These are phyloP conservation scores for Sorex araneus DNA, from an alignment of 2,113 vertebrate genomes.

Conservation along the genomic window DNA sequence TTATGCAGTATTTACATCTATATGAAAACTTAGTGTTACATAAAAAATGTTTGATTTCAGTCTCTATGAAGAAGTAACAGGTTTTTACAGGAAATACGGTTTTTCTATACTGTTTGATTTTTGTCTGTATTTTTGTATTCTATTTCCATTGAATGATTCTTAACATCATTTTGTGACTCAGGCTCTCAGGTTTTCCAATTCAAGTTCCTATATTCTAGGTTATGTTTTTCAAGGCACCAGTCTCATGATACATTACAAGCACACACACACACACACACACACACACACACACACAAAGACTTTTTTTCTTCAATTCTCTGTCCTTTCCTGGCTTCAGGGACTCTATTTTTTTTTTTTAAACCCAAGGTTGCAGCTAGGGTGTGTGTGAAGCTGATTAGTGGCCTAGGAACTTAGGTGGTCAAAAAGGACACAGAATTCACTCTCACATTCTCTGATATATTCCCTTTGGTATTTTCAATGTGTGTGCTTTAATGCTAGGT, in stretches of 20 bases:
- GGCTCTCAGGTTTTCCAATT: neutral
- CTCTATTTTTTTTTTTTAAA: too few relatives aligned
- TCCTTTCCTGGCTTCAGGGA: too few relatives aligned
- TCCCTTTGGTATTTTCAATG: neutral
- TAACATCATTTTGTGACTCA: neutral
- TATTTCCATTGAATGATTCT: neutral
- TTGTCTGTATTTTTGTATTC: neutral
- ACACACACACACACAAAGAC: too few relatives aligned
- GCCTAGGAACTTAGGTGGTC: too few relatives aligned
- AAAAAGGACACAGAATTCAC: neutral
- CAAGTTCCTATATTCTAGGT: neutral
- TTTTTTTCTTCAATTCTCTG: too few relatives aligned
- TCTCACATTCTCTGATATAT: neutral
- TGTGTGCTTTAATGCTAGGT: neutral
- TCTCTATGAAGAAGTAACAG: neutral
- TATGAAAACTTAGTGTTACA: neutral
- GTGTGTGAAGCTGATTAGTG: too few relatives aligned
- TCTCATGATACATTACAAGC: too few relatives aligned
- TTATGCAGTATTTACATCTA: neutral
- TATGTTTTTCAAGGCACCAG: neutral
- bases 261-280: too few relatives aligned
- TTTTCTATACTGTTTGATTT: neutral
- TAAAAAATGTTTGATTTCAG: neutral
- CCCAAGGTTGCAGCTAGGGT: too few relatives aligned
- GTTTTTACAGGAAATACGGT: neutral